These are phyloP conservation scores for Dorcus hopei DNA, from an alignment of 2,888 invertebrate species.

Conservation along the genomic window DNA sequence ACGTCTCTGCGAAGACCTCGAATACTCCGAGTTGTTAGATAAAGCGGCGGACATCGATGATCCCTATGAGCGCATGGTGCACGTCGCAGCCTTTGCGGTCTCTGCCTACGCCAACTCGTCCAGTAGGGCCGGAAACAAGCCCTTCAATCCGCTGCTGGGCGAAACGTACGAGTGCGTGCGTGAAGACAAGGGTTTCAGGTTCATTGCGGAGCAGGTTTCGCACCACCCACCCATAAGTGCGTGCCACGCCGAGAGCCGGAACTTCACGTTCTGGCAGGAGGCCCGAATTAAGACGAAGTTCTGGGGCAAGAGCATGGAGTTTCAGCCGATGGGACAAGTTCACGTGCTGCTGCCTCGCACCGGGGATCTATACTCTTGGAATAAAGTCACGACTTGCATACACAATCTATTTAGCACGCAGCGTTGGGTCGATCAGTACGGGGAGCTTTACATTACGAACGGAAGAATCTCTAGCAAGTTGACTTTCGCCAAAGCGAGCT, in stretches of 20 bases:
- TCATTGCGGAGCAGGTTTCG: conserved; percentile 79
- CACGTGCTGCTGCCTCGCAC: conserved; percentile 61
- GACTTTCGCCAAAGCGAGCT: conserved; percentile 75
- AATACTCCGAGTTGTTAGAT: conserved; percentile 78
- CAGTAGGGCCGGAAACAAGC: conserved; percentile 77
- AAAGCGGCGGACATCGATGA: conserved; percentile 65
- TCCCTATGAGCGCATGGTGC: conserved; percentile 70
- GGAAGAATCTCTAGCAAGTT: conserved; percentile 70
- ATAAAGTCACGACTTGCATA: conserved; percentile 81
- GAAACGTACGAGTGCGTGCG: conserved; percentile 81
- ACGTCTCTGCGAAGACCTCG: conserved; percentile 78
- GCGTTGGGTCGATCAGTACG: conserved; percentile 85
- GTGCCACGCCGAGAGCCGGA: conserved; percentile 73
- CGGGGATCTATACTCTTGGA: conserved; percentile 72
- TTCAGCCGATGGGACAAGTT: conserved; percentile 72
- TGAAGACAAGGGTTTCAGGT: conserved; percentile 74
- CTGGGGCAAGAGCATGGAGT: conserved; percentile 90
- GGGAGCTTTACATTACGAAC: conserved; percentile 70
- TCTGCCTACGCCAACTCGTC: conserved; percentile 72
- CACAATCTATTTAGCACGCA: conserved; percentile 81
- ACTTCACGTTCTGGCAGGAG: conserved; percentile 80
- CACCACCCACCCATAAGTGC: conserved; percentile 84
- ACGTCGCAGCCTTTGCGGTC: conserved; percentile 78
- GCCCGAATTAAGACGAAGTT: conserved; percentile 82
- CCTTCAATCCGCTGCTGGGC: conserved; percentile 79